Conservation (phyloP, 2,113 vertebrate genomes). For the Neodontobutis hainanensis region DNA sequence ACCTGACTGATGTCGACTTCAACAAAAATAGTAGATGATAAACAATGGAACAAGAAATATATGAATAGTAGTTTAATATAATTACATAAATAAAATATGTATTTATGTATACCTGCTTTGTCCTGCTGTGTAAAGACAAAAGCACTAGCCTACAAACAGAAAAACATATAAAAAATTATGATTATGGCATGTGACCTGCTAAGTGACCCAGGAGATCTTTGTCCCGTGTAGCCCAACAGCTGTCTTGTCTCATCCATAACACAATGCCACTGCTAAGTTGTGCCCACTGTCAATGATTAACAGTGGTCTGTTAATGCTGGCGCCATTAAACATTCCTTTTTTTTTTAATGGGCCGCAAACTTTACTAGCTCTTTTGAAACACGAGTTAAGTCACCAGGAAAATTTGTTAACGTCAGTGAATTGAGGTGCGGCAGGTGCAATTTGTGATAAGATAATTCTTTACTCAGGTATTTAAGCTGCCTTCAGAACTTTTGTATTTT, state of each 20-base stretch:
- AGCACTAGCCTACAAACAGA: neutral
- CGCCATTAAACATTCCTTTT: conserved; percentile 3
- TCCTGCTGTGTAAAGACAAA: neutral
- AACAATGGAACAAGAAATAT: too few species aligned
- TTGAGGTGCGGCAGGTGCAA: neutral
- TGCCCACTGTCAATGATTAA: neutral
- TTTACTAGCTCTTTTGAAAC: conserved; percentile 9
- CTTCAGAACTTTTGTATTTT: neutral
- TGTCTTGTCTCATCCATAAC: neutral
- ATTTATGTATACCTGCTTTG: too few species aligned
- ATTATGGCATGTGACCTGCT: conserved; percentile 34
- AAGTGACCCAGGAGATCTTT: conserved; percentile 27
- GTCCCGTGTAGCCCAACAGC: conserved; percentile 11
- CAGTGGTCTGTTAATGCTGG: neutral
- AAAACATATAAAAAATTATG: too few species aligned
- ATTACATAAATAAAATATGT: too few species aligned
- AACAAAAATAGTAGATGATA: too few species aligned
- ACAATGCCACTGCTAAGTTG: neutral
- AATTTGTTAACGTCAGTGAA: neutral
- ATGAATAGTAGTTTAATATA: too few species aligned
- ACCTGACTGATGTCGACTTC: too few species aligned
- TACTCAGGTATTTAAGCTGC: neutral
- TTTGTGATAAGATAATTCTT: neutral
- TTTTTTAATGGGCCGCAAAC: neutral
- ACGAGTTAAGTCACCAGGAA: neutral